Conservation (phyloP, 2,888 invertebrate species). For the Drosophila ustulata region DNA sequence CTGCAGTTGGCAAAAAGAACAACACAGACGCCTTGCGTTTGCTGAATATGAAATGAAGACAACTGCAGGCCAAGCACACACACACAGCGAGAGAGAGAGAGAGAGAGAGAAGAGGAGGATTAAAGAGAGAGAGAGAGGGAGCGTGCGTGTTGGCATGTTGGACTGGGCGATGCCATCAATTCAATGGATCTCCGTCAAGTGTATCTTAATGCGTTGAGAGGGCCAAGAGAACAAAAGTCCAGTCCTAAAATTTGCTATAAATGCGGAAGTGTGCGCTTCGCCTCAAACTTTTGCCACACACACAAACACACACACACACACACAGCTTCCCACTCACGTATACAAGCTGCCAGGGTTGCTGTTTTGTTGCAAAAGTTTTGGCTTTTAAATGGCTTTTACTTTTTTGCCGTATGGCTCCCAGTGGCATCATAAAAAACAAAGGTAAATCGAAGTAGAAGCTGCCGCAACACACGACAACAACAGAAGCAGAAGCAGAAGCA, state of each 20-base stretch:
- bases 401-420: constrained; percentile 77
- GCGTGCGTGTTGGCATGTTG: constrained; percentile 16
- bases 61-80: constrained; percentile 8
- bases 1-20: constrained; percentile 37
- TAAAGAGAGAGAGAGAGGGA: neutral
- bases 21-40: constrained; percentile 41
- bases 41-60: constrained; percentile 64
- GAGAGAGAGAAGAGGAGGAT: neutral
- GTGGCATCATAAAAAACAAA: constrained; percentile 75
- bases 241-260: constrained; percentile 68
- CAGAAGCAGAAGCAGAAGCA: neutral
- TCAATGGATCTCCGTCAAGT: constrained; percentile 51
- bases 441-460: constrained; percentile 74
- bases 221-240: constrained; percentile 62
- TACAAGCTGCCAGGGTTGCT: constrained; percentile 25
- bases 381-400: constrained; percentile 80
- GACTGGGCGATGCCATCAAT: constrained; percentile 50
- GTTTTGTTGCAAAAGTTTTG: constrained; percentile 70
- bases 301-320: constrained; percentile 24
- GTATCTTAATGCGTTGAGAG: constrained; percentile 58
- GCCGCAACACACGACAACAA: constrained; percentile 40
- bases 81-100: neutral
- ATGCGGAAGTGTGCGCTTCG: constrained; percentile 63
- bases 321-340: neutral
- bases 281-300: constrained; percentile 57